Evolutionary conservation across 2,113 vertebrate species (phyloP).

Genomic region (Phylloscopus trochiloides): DNA sequence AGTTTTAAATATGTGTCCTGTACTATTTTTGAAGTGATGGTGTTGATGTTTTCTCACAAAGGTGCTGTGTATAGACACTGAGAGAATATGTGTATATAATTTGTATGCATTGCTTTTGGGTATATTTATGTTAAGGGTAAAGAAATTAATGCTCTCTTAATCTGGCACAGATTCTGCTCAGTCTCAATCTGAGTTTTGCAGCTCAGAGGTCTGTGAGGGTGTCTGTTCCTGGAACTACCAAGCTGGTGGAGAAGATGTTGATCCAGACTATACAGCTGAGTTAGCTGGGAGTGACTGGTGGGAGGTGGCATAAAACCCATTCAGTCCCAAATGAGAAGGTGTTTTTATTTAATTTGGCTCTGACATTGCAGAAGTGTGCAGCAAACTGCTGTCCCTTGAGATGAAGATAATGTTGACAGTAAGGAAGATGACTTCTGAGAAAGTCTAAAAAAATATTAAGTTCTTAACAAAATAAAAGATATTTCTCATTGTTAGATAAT

Average conservation of each 20-base stretch:
- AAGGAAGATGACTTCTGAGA: background rate
- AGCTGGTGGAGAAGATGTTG: background rate
- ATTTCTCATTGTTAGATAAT: background rate
- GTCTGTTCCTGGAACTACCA: background rate
- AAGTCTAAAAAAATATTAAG: background rate
- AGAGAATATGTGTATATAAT: constrained; percentile 1
- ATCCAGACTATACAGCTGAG: background rate
- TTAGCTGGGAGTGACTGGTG: background rate
- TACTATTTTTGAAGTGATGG: constrained; percentile 11
- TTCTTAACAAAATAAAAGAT: background rate
- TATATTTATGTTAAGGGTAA: constrained; percentile 56
- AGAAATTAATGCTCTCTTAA: constrained; percentile 49
- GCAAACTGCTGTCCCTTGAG: background rate
- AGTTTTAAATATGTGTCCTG: background rate
- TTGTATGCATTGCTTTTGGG: constrained; percentile 52
- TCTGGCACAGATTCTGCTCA: background rate
- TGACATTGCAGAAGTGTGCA: background rate
- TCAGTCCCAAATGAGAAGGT: background rate
- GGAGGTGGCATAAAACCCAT: background rate
- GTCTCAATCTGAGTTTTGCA: background rate
- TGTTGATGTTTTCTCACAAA: background rate
- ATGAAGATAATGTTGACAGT: background rate
- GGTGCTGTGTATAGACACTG: background rate
- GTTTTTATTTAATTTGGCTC: background rate
- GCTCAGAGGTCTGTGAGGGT: background rate